Base-by-base conservation (phyloP, 2,113 vertebrate species). In the Protobothrops flavoviridis region DNA sequence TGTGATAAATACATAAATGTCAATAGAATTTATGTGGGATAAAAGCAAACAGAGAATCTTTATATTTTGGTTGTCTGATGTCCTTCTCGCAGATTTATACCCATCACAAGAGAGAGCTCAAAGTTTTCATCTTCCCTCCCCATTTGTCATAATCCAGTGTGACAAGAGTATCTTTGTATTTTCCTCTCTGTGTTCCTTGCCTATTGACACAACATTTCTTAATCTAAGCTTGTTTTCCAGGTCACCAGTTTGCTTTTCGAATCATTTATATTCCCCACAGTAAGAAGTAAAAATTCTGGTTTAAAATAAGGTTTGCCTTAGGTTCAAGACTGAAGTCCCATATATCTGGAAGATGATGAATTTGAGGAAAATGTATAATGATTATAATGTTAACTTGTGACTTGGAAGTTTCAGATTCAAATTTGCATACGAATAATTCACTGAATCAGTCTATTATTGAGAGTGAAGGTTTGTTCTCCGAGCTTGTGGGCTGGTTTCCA, bases 141-240 rank as follows among this genome's bases (percentile, higher is more conserved):
- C 26, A 26, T 64, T n/a, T 59, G 90, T 92, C 52, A 69, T 86
- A 48, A 92, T 64, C 86, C 69, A 90, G 24, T 39, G 24, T 93
- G 87, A 96, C 89, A 95, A 94, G 88, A 95, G 88, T 61, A 94
- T 50, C 13, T 94, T 88, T 90, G 20, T 48, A 43, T 94, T 86
- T 86, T 92, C 0, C 55, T 94, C 0, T 23, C 91, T 93, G 90
- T 56, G 33, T 8, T 94, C 57, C 95, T 94, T 24, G 3, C 33
- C 74, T 59, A 11, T 0, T 53, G 87, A 88, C 33, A 26, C 93
- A 93, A 93, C 0, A 1, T n/a, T 94, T 92, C 87, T 91, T 74
- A 94, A 94, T 91, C 85, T 90, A 88, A 90, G 69, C 69, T 90
- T 90, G 69, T 93, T 93, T 93, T 93, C 92, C 88, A 93, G 92